Conservation (phyloP, 2,113 vertebrate species). For the Pholis gunnellus region DNA sequence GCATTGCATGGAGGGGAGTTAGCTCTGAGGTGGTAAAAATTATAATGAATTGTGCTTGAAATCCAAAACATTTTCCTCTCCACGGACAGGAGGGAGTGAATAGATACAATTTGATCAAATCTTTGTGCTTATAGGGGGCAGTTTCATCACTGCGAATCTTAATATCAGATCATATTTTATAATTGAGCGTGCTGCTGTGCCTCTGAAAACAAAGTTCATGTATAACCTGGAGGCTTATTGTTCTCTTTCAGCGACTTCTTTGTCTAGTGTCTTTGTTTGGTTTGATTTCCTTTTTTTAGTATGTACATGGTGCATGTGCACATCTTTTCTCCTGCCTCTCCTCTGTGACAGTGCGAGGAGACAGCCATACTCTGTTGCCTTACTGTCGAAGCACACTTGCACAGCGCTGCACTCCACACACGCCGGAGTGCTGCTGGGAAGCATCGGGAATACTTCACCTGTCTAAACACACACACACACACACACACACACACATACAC, state of each 20-base stretch:
- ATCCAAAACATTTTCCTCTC: constrained; percentile 48
- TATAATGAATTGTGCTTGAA: constrained; percentile 52
- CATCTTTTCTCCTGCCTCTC: constrained; percentile 21
- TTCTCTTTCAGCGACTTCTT: constrained; percentile 24
- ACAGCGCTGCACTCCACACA: constrained; percentile 48
- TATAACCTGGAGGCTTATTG: constrained; percentile 36
- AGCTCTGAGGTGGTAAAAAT: constrained; percentile 46
- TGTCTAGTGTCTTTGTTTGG: constrained; percentile 23
- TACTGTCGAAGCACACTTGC: constrained; percentile 35
- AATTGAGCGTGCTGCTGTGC: constrained; percentile 39
- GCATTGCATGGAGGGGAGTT: constrained; percentile 13
- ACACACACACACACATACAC: constrained; percentile 21
- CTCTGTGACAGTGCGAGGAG: constrained; percentile 38
- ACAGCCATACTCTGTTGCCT: constrained; percentile 35
- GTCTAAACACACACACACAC: constrained; percentile 32
- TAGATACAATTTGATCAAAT: constrained; percentile 55
- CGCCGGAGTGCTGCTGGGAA: constrained; percentile 58
- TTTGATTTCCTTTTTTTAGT: constrained; percentile 3
- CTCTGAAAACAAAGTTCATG: constrained; percentile 21
- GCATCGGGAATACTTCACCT: constrained; percentile 46
- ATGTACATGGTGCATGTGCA: background rate
- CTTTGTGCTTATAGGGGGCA: constrained; percentile 3
- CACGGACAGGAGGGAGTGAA: constrained; percentile 7
- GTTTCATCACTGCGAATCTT: constrained; percentile 51
- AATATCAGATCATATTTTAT: constrained; percentile 46